Percentiles rank a stretch among this genome's conserved stretches.
These are phyloP conservation scores for Folsomia candida DNA, from an alignment of 2,888 invertebrate species.

Conservation along the genomic window DNA sequence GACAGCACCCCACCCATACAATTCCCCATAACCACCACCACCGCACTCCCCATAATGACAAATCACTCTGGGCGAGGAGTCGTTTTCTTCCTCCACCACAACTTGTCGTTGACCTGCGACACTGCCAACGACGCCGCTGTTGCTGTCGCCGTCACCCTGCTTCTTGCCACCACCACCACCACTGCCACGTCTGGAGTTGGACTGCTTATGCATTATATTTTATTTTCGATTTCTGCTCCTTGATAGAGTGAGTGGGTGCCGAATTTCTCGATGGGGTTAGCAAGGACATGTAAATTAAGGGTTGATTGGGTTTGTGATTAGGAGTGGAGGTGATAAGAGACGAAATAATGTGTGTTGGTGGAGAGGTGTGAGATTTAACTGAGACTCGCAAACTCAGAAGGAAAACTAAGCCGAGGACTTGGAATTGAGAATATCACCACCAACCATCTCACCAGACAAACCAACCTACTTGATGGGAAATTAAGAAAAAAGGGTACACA, in stretches of 20 bases:
- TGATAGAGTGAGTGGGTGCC: not conserved
- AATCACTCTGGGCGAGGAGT: not conserved
- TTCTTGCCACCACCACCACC: not conserved
- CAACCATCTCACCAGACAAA: too few species aligned
- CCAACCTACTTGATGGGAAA: too few species aligned
- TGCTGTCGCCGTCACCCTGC: not conserved
- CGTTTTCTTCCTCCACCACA: not conserved
- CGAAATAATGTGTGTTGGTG: not conserved
- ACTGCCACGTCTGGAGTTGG: not conserved
- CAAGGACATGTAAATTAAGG: not conserved
- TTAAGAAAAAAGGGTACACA: not conserved
- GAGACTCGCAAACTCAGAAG: not conserved
- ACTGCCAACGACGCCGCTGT: not conserved
- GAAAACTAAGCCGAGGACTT: not conserved
- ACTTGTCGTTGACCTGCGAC: not conserved
- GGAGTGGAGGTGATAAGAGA: slow-evolving; percentile 43
- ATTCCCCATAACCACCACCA: not conserved
- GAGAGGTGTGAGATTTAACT: not conserved
- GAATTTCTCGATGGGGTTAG: not conserved
- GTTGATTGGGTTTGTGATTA: slow-evolving; percentile 39
- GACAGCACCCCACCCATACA: not conserved
- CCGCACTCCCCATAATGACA: not conserved
- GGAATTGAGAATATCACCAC: not conserved
- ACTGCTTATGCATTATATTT: not conserved
- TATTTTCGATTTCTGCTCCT: not conserved